phyloP scores from a whole-genome alignment of 2,113 vertebrate genomes.

The Mastomys coucha region DNA sequence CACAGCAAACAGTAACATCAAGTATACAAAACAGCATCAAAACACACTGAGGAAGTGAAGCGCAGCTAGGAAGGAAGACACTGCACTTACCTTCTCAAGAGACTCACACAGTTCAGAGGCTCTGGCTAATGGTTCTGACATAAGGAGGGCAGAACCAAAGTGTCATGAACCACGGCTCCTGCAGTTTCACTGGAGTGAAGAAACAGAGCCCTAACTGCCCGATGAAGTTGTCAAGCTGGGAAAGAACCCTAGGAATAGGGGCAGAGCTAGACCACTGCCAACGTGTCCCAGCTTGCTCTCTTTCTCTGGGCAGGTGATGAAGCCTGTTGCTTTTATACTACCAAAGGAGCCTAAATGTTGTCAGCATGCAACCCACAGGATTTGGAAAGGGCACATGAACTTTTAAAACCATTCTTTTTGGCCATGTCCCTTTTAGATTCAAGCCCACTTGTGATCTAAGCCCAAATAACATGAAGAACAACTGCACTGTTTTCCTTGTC shows the following conservation, averaged over 20 bases:
- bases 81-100: too few relatives aligned
- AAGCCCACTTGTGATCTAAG: neutral
- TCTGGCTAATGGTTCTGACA: neutral
- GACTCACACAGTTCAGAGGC: neutral
- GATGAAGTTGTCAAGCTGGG: too few relatives aligned
- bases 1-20: neutral
- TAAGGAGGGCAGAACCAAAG: neutral
- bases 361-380: too few relatives aligned
- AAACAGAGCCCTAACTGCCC: neutral
- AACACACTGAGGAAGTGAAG: neutral
- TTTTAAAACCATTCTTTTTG: neutral
- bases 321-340: neutral
- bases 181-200: neutral
- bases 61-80: neutral
- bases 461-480: accelerated
- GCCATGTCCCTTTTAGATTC: neutral
- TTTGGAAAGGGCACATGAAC: neutral
- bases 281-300: neutral
- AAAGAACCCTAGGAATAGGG: neutral
- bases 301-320: neutral
- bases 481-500: neutral
- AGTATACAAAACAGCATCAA: neutral
- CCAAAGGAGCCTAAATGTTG: neutral
- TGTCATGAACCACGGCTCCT: neutral
- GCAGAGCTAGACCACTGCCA: neutral